A percentile compares a stretch with the other conserved stretches of the same genome.
Conservation (phyloP, 2,797 vertebrate genomes). For the Emydoidea blandingii region DNA sequence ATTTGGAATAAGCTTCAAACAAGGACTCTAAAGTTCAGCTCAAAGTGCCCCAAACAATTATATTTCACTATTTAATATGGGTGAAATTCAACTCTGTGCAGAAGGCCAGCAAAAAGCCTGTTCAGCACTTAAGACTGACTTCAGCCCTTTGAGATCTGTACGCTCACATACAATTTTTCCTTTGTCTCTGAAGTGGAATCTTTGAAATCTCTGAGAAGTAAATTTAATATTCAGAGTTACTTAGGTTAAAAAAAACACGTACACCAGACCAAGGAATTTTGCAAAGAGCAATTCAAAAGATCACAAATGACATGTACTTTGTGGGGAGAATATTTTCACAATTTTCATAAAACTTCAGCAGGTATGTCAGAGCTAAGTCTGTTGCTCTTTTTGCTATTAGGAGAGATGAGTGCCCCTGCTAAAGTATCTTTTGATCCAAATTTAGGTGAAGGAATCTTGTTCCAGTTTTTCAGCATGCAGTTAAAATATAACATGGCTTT, state of each 20-base stretch:
- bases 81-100: not conserved
- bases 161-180: not conserved
- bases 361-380: not conserved
- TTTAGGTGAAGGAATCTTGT: conserved; percentile 2
- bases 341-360: conserved; percentile 24
- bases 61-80: not conserved
- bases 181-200: not conserved
- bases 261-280: not conserved
- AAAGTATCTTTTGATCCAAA: not conserved
- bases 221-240: not conserved
- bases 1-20: not conserved
- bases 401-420: not conserved
- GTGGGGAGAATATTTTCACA: not conserved
- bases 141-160: not conserved
- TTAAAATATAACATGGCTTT: not conserved
- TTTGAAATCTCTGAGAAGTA: not conserved
- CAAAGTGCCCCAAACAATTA: not conserved
- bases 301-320: not conserved
- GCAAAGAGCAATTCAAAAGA: not conserved
- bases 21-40: not conserved
- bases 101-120: not conserved
- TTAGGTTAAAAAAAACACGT: not conserved
- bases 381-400: not conserved
- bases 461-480: not conserved
- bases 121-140: not conserved